Conservation (phyloP, 2,888 invertebrate species). For the Mimachlamys varia region DNA sequence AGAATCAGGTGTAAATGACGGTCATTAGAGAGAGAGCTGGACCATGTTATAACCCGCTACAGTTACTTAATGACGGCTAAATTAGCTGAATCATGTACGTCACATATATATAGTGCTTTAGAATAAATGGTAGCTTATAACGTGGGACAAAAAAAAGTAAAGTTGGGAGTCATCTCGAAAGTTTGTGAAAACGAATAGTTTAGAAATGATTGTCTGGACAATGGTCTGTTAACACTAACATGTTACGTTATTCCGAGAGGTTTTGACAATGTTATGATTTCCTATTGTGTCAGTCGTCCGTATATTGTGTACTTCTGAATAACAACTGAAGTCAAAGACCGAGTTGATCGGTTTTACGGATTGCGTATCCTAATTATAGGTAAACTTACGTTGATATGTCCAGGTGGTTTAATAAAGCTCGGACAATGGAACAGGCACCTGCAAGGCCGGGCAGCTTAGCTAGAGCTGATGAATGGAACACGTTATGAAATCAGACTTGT, state of each 20-base stretch:
- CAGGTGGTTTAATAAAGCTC: constrained; percentile 22
- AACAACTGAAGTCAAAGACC: not conserved
- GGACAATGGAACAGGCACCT: not conserved
- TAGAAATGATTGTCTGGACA: not conserved
- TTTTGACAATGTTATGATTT: not conserved
- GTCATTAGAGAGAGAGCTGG: not conserved
- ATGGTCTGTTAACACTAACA: not conserved
- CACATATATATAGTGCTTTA: not conserved
- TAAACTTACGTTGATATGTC: not conserved
- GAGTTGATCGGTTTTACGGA: not conserved
- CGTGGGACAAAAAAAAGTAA: not conserved
- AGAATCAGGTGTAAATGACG: not conserved
- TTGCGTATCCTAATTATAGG: not conserved
- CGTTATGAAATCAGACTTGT: constrained; percentile 9
- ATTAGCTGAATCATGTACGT: not conserved
- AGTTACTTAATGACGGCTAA: not conserved
- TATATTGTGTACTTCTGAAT: not conserved
- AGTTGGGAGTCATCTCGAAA: not conserved
- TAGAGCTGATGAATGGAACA: not conserved
- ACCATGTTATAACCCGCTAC: not conserved
- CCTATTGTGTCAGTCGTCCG: not conserved
- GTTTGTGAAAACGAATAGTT: not conserved
- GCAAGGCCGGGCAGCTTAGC: not conserved
- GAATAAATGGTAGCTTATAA: not conserved
- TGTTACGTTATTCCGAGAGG: not conserved